Conservation (phyloP, 1,140 invertebrate species). For the Aphelinus atriplicis region DNA sequence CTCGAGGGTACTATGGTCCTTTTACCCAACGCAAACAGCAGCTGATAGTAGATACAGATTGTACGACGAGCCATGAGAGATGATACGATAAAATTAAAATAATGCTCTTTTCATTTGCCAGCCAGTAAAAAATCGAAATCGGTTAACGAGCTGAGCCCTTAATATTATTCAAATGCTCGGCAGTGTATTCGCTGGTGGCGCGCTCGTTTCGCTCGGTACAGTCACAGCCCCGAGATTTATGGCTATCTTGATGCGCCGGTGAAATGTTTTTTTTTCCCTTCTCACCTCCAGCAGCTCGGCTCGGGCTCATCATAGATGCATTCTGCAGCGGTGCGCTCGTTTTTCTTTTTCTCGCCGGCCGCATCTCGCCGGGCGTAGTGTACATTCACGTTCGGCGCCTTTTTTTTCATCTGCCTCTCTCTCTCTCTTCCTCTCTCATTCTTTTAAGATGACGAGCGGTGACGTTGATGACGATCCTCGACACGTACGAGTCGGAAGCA, state of each 20-base stretch:
- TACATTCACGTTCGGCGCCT: no score
- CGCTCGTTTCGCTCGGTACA: background rate
- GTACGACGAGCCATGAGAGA: constrained; percentile 22
- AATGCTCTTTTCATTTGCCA: constrained; percentile 8
- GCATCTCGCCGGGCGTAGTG: no score
- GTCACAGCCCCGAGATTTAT: constrained; percentile 32
- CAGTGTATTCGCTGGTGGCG: background rate
- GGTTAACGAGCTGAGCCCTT: background rate
- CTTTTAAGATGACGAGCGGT: constrained; percentile 19
- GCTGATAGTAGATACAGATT: no score
- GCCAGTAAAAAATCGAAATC: constrained; percentile 23
- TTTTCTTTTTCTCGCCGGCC: constrained; percentile 13
- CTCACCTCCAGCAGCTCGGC: constrained; percentile 3
- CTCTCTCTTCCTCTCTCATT: constrained; percentile 7
- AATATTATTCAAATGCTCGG: constrained; percentile 15
- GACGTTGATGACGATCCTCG: constrained; percentile 28
- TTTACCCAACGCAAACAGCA: background rate
- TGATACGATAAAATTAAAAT: constrained; percentile 37
- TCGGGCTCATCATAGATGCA: constrained; percentile 9
- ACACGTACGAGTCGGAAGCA: constrained; percentile 24
- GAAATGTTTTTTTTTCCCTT: constrained; percentile 2
- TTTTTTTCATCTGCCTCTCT: no score
- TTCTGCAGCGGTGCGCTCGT: constrained; percentile 10
- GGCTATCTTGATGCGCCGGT: constrained; percentile 32
- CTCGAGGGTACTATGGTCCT: no score